phyloP scores from a whole-genome alignment of 2,113 vertebrate genomes.

The Cyrtonyx montezumae region DNA sequence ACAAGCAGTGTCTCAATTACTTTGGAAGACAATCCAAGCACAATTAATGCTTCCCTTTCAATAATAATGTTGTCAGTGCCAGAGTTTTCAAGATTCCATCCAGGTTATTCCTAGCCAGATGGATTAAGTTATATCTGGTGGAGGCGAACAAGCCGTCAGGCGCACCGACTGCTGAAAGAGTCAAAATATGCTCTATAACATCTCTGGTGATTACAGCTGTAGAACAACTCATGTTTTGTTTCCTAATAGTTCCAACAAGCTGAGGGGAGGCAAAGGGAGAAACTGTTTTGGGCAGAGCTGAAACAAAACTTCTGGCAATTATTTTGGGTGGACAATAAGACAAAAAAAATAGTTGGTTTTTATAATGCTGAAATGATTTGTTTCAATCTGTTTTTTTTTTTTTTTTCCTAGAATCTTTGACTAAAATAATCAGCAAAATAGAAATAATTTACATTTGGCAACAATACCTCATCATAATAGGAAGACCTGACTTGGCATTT shows the following conservation, averaged over 20 bases:
- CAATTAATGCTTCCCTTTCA: slow-evolving; percentile 59
- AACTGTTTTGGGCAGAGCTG: slow-evolving; percentile 49
- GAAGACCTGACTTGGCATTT: not conserved
- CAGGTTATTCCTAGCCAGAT: slow-evolving; percentile 41
- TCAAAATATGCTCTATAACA: slow-evolving; percentile 32
- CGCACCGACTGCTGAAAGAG: slow-evolving; percentile 43
- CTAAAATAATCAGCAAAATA: not conserved
- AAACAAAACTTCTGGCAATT: slow-evolving; percentile 42
- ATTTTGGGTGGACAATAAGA: not conserved
- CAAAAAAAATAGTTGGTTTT: not conserved
- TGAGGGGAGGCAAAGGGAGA: slow-evolving; percentile 27
- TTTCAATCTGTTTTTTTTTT: not conserved
- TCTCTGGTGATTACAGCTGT: slow-evolving; percentile 63
- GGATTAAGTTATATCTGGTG: slow-evolving; percentile 38
- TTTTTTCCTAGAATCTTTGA: not conserved
- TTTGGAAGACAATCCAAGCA: slow-evolving; percentile 42
- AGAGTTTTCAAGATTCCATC: slow-evolving; percentile 41
- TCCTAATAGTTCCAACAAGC: slow-evolving; percentile 56
- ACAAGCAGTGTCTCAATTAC: slow-evolving; percentile 21
- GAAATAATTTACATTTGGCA: not conserved
- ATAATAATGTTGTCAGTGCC: slow-evolving; percentile 31
- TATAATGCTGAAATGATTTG: not conserved
- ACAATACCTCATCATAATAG: not conserved
- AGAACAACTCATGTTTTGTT: slow-evolving; percentile 43
- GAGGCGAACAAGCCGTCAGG: not conserved